Conservation (phyloP, 2,888 invertebrate species). For the Thymelicus acteon region DNA sequence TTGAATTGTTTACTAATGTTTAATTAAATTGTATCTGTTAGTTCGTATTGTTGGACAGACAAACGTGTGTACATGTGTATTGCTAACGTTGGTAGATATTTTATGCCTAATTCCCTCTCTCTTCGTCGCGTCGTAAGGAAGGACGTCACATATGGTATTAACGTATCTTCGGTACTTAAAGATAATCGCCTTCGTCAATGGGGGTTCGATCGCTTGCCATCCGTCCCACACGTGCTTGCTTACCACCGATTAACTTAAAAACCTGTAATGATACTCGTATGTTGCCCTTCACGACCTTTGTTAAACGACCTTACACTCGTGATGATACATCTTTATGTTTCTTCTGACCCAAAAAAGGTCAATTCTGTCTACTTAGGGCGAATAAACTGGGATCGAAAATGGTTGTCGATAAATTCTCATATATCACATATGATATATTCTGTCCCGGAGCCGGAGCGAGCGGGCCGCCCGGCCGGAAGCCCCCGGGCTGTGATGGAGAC, state of each 20-base stretch:
- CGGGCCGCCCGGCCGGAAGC: conserved; percentile 17
- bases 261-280: too few species aligned
- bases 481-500: conserved; percentile 27
- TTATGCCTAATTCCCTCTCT: too few species aligned
- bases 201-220: too few species aligned
- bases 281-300: not conserved
- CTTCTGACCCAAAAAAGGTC: conserved; percentile 1
- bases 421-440: conserved; percentile 32
- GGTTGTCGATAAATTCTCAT: conserved; percentile 25
- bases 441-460: not conserved
- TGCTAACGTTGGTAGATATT: too few species aligned
- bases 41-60: not conserved
- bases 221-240: too few species aligned
- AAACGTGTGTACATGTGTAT: too few species aligned
- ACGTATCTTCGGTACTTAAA: too few species aligned
- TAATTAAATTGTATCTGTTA: not conserved
- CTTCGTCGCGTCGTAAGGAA: too few species aligned
- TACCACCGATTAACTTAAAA: too few species aligned
- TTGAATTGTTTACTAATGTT: conserved; percentile 10
- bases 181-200: too few species aligned
- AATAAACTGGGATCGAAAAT: conserved; percentile 17
- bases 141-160: too few species aligned
- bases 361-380: not conserved
- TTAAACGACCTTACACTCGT: not conserved
- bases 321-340: conserved; percentile 4